phyloP scores from a whole-genome alignment of 2,113 vertebrate genomes.

The Elanus axillaris region DNA sequence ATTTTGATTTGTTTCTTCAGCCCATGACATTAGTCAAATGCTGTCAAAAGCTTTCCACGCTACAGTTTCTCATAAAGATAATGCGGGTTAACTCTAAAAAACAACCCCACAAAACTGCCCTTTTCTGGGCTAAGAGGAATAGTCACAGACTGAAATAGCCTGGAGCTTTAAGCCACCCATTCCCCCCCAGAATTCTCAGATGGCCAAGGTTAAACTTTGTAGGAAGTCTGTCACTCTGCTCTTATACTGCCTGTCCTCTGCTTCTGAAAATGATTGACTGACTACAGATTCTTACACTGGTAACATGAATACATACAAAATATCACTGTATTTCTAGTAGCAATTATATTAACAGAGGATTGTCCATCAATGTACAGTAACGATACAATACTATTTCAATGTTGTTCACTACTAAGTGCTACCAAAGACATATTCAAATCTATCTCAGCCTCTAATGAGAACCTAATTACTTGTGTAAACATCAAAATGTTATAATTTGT shows the following conservation, averaged over 20 bases:
- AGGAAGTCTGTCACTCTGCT: not conserved
- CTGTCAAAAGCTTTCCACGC: not conserved
- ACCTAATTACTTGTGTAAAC: not conserved
- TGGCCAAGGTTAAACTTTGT: accelerated
- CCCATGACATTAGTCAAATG: not conserved
- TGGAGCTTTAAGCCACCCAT: not conserved
- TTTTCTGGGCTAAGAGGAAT: not conserved
- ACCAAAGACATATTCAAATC: not conserved
- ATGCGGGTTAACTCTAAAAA: not conserved
- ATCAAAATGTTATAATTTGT: not conserved
- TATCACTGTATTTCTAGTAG: not conserved
- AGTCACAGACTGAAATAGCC: not conserved
- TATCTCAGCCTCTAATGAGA: not conserved
- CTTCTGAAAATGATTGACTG: not conserved
- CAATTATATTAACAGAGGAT: not conserved
- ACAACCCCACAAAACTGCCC: not conserved
- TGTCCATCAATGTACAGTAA: not conserved
- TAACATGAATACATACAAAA: not conserved
- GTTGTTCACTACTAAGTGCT: not conserved
- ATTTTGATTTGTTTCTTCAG: conserved; percentile 46
- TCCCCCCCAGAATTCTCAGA: not conserved
- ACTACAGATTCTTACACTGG: not conserved
- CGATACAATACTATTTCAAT: not conserved
- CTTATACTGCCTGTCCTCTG: not conserved
- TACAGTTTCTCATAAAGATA: not conserved